Evolutionary conservation across 2,888 invertebrate genomes (phyloP).

Genomic region (Drosophila pseudotakahashii): DNA sequence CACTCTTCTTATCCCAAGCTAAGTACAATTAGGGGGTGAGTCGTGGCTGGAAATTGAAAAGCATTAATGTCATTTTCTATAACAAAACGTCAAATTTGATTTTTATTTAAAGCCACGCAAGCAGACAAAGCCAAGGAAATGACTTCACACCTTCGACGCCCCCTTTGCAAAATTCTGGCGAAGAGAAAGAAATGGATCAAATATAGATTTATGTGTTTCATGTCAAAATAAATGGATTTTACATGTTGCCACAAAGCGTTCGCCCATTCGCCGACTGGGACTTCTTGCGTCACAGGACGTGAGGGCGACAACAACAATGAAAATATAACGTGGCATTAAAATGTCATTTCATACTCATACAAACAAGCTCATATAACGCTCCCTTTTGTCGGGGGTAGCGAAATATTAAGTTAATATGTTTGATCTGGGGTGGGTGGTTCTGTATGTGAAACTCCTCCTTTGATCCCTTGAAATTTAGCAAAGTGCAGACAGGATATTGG

Average conservation of each 20-base stretch:
- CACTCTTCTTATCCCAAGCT: slow-evolving; percentile 26
- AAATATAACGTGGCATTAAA: slow-evolving; percentile 75
- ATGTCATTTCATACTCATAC: slow-evolving; percentile 69
- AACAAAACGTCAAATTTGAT: slow-evolving; percentile 50
- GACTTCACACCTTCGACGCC: slow-evolving; percentile 61
- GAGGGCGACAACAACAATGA: slow-evolving; percentile 55
- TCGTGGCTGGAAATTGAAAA: slow-evolving; percentile 30
- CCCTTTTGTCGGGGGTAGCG: slow-evolving; percentile 19
- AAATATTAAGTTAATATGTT: slow-evolving; percentile 59
- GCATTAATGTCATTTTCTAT: slow-evolving; percentile 51
- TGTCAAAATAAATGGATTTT: slow-evolving; percentile 80
- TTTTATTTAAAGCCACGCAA: slow-evolving; percentile 30
- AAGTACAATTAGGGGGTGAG: slow-evolving; percentile 33
- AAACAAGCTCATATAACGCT: slow-evolving; percentile 52
- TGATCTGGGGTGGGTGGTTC: slow-evolving; percentile 16
- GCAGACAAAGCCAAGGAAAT: slow-evolving; percentile 50
- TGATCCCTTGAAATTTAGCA: slow-evolving; percentile 47
- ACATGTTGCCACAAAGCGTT: slow-evolving; percentile 65
- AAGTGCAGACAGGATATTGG: slow-evolving; percentile 53
- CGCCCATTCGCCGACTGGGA: slow-evolving; percentile 10
- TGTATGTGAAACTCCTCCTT: slow-evolving; percentile 3
- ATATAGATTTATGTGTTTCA: slow-evolving; percentile 76
- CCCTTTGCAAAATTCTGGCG: not conserved
- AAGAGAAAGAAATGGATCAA: slow-evolving; percentile 69
- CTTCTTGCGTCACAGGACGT: slow-evolving; percentile 16